phyloP scores from a whole-genome alignment of 2,113 vertebrate species.

The Pica pica region DNA sequence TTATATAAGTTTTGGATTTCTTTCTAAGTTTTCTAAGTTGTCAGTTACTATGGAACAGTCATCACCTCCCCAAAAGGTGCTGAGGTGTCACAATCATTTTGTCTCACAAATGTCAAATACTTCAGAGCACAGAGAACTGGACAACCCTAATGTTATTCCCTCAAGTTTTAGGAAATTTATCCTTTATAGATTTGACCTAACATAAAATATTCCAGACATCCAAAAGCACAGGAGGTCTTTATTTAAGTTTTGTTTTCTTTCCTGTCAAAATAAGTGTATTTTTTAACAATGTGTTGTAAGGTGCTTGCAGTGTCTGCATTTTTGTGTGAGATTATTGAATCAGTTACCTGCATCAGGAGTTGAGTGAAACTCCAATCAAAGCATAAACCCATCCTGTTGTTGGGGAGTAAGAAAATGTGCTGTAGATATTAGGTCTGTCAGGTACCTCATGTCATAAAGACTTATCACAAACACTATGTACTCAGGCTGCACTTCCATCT shows the following conservation, averaged over 20 bases:
- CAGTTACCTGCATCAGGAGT: neutral
- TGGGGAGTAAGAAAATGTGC: neutral
- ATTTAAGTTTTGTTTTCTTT: neutral
- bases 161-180: neutral
- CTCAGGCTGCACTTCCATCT: neutral
- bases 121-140: slow-evolving; percentile 7
- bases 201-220: neutral
- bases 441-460: neutral
- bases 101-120: neutral
- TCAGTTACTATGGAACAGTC: neutral
- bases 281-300: neutral
- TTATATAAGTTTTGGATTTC: slow-evolving; percentile 36
- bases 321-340: neutral
- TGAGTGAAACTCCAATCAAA: neutral
- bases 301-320: neutral
- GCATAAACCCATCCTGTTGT: neutral
- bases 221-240: neutral
- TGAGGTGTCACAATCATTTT: slow-evolving; percentile 12
- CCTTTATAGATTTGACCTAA: neutral
- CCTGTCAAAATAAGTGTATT: neutral
- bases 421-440: neutral
- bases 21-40: neutral
- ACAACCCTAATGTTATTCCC: neutral
- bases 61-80: neutral
- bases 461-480: neutral